Percentiles rank a stretch among this genome's conserved stretches.
These are phyloP conservation scores for Cephus pygmeus DNA, from an alignment of 2,888 invertebrate species.

Conservation along the genomic window DNA sequence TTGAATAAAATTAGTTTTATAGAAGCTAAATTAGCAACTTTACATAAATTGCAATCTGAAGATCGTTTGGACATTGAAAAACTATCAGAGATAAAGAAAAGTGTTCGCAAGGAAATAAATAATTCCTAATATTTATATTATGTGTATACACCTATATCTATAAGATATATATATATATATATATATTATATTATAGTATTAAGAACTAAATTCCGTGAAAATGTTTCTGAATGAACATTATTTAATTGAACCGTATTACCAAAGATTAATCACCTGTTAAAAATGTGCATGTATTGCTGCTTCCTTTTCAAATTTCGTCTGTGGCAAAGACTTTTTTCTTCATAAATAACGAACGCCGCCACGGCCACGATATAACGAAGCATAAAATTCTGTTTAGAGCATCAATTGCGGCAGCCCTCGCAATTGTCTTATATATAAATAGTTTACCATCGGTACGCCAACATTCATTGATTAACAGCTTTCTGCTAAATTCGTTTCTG, in stretches of 20 bases:
- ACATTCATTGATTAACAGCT: neutral
- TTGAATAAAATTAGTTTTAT: constrained; percentile 43
- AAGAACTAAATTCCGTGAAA: neutral
- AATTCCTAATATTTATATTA: neutral
- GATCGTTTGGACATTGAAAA: constrained; percentile 40
- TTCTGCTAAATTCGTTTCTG: constrained; percentile 1
- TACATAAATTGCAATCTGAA: constrained; percentile 37
- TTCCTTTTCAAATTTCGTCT: neutral
- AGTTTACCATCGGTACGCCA: neutral
- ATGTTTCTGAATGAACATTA: neutral
- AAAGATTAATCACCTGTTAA: neutral
- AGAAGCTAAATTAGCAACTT: constrained; percentile 42
- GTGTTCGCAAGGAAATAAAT: constrained; percentile 43
- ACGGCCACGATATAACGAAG: neutral
- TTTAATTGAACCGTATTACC: neutral
- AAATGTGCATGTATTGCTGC: neutral
- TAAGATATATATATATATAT: neutral
- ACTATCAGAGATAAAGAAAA: constrained; percentile 47
- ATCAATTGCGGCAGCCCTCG: neutral
- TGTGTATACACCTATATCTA: neutral
- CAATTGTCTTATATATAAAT: neutral
- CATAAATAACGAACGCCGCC: neutral
- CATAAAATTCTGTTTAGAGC: neutral
- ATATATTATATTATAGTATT: neutral
- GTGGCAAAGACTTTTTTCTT: neutral